Evolutionary conservation across 2,888 invertebrate genomes (phyloP), one percentile per base, ranked within the genome.

Genomic region (Dorcus hopei): DNA sequence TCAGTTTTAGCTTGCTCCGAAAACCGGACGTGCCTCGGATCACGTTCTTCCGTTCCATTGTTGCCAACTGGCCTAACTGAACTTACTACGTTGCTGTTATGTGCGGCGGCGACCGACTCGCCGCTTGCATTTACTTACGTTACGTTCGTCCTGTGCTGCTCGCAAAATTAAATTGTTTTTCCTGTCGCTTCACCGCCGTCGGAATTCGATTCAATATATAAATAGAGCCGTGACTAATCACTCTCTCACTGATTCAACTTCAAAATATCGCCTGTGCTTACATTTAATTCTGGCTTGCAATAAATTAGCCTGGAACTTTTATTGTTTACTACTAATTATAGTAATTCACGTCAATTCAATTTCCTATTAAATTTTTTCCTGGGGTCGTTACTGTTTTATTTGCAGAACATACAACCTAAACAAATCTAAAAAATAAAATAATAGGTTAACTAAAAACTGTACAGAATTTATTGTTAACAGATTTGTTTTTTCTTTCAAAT

Each of bases 1-100:
- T 45, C 26, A 33, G 45, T 45, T 45, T 45, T 19, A 23, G 14
- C 19, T 45, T 23, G 45, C 19, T 23, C 45, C 41, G 9, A 53
- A 53, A 57, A 65, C 67, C 67, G 68, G 70, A 69, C 70, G 67
- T 66, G 69, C 66, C 63, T 65, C 63, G 66, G 66, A 67, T 68
- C 65, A 66, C 70, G 68, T 68, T 67, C 68, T 66, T 67, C 67
- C 67, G 65, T 65, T 66, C 57, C 61, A 65, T 65, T 63, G 65
- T 65, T 62, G 62, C 64, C 61, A 57, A 41, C 23, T 9, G 38
- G 26, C 26, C 26, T 33, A 33, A 19, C 19, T 33, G 7, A 6
- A 33, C 26, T 33, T 5, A 33, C 26, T 33, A 33, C 26, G n/a
- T 49, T 62, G 61, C 64, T 59, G 61, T 60, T 57, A 51, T 40